Evolutionary conservation across 1,140 invertebrate species (phyloP).

Genomic region (Battus philenor): DNA sequence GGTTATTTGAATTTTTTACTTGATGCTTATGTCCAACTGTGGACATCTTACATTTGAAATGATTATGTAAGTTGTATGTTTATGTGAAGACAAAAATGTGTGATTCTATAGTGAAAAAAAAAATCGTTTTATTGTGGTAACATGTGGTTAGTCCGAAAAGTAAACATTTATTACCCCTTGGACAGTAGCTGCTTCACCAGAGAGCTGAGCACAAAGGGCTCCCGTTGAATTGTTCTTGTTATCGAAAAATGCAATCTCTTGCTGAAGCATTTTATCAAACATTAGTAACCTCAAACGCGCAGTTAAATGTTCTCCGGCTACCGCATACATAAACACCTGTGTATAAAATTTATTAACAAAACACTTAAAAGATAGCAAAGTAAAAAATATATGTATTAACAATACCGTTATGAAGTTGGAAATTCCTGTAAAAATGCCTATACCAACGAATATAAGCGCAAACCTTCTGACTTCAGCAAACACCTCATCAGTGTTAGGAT

Average conservation of each 20-base stretch:
- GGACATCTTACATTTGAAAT: too few species aligned
- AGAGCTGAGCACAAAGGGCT: conserved; percentile 81
- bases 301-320: conserved; percentile 84
- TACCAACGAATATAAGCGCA: conserved; percentile 80
- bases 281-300: conserved; percentile 79
- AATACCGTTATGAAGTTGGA: conserved; percentile 80
- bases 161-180: conserved; percentile 85
- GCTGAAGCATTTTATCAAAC: conserved; percentile 81
- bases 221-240: conserved; percentile 81
- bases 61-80: too few species aligned
- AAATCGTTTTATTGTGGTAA: too few species aligned
- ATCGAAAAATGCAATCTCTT: conserved; percentile 88
- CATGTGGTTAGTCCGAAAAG: too few species aligned
- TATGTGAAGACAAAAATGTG: too few species aligned
- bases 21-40: too few species aligned
- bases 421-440: conserved; percentile 80
- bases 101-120: too few species aligned
- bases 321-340: conserved; percentile 76
- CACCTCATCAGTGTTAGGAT: conserved; percentile 67
- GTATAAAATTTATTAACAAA: conserved; percentile 18
- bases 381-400: not conserved
- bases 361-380: conserved; percentile 5
- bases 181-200: conserved; percentile 84
- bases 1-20: too few species aligned
- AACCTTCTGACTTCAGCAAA: conserved; percentile 73